Percentiles rank a stretch among this genome's conserved stretches.
Evolutionary conservation across 2,888 invertebrate genomes (phyloP).

Genomic region (Mimas tiliae): DNA sequence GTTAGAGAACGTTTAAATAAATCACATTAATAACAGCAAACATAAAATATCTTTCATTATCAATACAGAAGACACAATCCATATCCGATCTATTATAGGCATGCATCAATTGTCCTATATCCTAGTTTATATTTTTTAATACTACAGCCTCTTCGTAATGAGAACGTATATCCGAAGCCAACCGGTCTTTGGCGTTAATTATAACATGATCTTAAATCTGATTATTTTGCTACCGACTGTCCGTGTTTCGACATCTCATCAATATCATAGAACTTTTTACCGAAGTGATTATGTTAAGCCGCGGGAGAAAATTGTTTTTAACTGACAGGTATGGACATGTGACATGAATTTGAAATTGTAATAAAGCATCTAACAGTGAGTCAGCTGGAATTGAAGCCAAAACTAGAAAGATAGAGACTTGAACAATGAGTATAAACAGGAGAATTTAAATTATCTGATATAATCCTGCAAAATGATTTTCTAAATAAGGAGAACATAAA

Average conservation of each 20-base stretch:
- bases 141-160: constrained; percentile 77
- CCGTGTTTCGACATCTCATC: constrained; percentile 73
- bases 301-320: constrained; percentile 22
- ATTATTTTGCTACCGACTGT: constrained; percentile 76
- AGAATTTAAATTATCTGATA: background rate
- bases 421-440: background rate
- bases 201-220: constrained; percentile 76
- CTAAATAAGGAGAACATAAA: background rate
- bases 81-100: background rate
- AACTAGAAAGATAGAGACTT: background rate
- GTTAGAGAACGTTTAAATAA: background rate
- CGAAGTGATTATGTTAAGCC: constrained; percentile 62
- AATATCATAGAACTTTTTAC: constrained; percentile 67
- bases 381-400: background rate
- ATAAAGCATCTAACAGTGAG: constrained; percentile 3
- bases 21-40: background rate
- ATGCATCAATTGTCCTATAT: constrained; percentile 47
- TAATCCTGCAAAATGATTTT: background rate
- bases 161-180: constrained; percentile 70
- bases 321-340: constrained; percentile 2
- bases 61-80: background rate
- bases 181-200: constrained; percentile 79
- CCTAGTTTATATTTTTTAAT: constrained; percentile 55
- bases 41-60: background rate
- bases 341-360: constrained; percentile 15